Conservation (phyloP, 2,888 invertebrate genomes). For the Agrotis clavis region DNA sequence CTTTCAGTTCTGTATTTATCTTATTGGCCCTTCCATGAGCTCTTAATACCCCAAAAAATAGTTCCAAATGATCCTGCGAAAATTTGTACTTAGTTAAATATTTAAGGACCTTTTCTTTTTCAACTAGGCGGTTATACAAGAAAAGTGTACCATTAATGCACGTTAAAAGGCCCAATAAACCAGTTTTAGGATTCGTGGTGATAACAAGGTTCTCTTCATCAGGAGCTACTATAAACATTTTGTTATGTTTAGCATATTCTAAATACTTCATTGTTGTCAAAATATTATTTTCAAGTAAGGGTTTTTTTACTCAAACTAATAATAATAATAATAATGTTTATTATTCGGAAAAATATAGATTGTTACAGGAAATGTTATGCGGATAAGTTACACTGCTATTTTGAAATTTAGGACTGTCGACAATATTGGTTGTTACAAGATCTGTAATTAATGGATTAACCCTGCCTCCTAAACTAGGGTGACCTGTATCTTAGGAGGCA, state of each 20-base stretch:
- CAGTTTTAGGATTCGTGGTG: constrained; percentile 19
- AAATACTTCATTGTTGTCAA: constrained; percentile 15
- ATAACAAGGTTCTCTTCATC: constrained; percentile 9
- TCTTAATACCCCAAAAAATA: constrained; percentile 28
- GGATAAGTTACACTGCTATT: too few relatives aligned
- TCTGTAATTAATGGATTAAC: too few relatives aligned
- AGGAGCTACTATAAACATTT: constrained; percentile 2
- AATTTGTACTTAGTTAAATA: constrained; percentile 14
- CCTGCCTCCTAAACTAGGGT: too few relatives aligned
- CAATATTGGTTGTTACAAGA: too few relatives aligned
- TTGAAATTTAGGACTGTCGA: too few relatives aligned
- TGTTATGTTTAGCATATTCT: constrained; percentile 16
- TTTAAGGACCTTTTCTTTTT: constrained; percentile 24
- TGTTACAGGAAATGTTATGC: too few relatives aligned
- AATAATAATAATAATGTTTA: too few relatives aligned
- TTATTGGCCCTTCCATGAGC: constrained; percentile 43
- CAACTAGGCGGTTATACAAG: constrained; percentile 11
- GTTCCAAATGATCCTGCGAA: constrained; percentile 35
- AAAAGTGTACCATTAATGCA: constrained; percentile 18
- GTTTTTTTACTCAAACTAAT: constrained; percentile 30
- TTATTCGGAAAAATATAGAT: too few relatives aligned
- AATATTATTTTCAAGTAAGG: constrained; percentile 26
- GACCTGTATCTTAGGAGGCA: too few relatives aligned
- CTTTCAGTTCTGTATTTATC: constrained; percentile 30
- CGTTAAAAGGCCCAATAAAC: constrained; percentile 19